Evolutionary conservation across 2,888 invertebrate species (phyloP).

Genomic region (Heteromyza rotundicornis): DNA sequence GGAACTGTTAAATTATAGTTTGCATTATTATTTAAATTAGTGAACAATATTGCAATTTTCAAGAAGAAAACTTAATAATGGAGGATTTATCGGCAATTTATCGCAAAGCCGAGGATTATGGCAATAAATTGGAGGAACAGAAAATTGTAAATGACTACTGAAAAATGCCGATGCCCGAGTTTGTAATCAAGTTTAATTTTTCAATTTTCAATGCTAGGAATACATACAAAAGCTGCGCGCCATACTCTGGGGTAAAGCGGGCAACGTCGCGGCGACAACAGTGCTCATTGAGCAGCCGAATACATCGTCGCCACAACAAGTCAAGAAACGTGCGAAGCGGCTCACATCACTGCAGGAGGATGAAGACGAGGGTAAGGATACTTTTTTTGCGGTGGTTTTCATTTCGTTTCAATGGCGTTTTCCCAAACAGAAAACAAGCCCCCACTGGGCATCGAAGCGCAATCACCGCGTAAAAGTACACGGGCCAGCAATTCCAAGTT

Average conservation of each 20-base stretch:
- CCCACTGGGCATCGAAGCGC: too few species aligned
- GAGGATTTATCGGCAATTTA: constrained; percentile 44
- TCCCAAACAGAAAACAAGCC: background rate
- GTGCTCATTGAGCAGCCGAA: background rate
- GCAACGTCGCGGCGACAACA: constrained; percentile 14
- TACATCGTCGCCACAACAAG: constrained; percentile 56
- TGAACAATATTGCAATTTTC: background rate
- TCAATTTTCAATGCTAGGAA: constrained; percentile 27
- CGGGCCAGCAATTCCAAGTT: constrained; percentile 42
- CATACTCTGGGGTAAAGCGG: constrained; percentile 21
- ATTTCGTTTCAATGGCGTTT: too few species aligned
- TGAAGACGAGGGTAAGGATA: constrained; percentile 36
- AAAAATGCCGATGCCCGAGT: too few species aligned
- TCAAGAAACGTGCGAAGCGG: constrained; percentile 53
- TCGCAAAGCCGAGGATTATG: constrained; percentile 26
- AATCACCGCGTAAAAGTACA: constrained; percentile 27
- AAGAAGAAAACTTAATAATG: constrained; percentile 33
- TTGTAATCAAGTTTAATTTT: too few species aligned
- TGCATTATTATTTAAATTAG: background rate
- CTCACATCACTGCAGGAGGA: constrained; percentile 43
- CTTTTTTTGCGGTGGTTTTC: background rate
- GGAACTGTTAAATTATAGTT: too few species aligned
- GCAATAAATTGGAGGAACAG: constrained; percentile 32
- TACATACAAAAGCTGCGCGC: constrained; percentile 24
- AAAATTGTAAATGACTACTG: background rate